A percentile compares a stretch with the other conserved stretches of the same genome.
These are phyloP conservation scores for Drosophila pallidifrons DNA, from an alignment of 1,140 invertebrate species.

Conservation along the genomic window DNA sequence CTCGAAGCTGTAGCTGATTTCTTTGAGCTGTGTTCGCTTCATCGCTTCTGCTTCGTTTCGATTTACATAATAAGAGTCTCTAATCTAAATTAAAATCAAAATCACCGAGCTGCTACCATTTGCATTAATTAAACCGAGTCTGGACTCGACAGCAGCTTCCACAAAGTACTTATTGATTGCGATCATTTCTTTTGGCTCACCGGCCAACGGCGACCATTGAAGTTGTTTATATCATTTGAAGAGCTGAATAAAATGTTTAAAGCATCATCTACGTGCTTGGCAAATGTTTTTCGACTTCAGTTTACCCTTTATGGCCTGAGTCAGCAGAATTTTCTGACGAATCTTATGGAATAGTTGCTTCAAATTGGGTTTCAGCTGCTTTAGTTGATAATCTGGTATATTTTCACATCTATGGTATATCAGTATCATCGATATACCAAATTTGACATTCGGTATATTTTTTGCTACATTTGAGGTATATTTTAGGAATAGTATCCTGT, in stretches of 20 bases:
- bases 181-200: slow-evolving; percentile 63
- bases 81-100: slow-evolving; percentile 78
- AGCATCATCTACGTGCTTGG: neutral
- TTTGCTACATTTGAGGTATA: too few relatives aligned
- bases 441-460: too few relatives aligned
- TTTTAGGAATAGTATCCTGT: too few relatives aligned
- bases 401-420: too few relatives aligned
- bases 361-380: too few relatives aligned
- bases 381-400: too few relatives aligned
- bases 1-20: neutral
- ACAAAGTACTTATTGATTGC: slow-evolving; percentile 64
- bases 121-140: slow-evolving; percentile 73
- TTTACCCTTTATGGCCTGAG: too few relatives aligned
- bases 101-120: slow-evolving; percentile 65
- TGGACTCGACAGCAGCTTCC: slow-evolving; percentile 15
- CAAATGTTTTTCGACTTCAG: neutral
- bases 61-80: slow-evolving; percentile 73
- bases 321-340: too few relatives aligned
- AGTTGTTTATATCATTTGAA: slow-evolving; percentile 25
- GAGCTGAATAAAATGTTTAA: slow-evolving; percentile 5
- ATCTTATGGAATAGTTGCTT: too few relatives aligned
- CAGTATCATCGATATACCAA: too few relatives aligned
- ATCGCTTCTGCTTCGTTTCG: slow-evolving; percentile 36
- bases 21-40: slow-evolving; percentile 39
- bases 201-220: slow-evolving; percentile 13